Evolutionary conservation across 2,113 vertebrate genomes (phyloP).

Genomic region (Mustela nigripes): DNA sequence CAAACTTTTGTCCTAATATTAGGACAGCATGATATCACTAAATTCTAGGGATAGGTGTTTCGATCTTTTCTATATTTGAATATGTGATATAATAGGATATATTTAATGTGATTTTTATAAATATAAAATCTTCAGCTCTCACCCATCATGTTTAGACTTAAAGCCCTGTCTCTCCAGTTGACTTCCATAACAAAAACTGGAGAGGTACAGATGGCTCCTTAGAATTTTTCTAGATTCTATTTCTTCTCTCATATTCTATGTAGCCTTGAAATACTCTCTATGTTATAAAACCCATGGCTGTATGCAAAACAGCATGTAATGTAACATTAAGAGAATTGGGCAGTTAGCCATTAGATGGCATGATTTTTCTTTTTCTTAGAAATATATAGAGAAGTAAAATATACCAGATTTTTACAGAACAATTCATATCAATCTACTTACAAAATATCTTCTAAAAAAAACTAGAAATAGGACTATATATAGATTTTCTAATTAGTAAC

Average conservation of each 20-base stretch:
- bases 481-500: conserved; percentile 3
- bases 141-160: not conserved
- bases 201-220: not conserved
- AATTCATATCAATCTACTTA: not conserved
- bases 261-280: not conserved
- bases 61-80: not conserved
- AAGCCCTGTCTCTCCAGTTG: not conserved
- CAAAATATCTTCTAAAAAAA: not conserved
- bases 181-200: not conserved
- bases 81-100: not conserved
- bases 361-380: not conserved
- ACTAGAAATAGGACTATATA: not conserved
- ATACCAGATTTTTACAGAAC: not conserved
- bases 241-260: not conserved
- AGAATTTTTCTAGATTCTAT: not conserved
- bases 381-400: not conserved
- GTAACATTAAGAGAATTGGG: not conserved
- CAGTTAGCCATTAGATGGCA: conserved; percentile 40
- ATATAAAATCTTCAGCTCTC: not conserved
- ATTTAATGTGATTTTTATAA: not conserved
- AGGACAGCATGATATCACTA: not conserved
- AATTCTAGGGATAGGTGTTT: not conserved
- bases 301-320: not conserved
- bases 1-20: not conserved
- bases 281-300: not conserved